Percentiles rank a stretch among this genome's conserved stretches.
phyloP scores from a whole-genome alignment of 2,113 vertebrate genomes.

The Cairina moschata region DNA sequence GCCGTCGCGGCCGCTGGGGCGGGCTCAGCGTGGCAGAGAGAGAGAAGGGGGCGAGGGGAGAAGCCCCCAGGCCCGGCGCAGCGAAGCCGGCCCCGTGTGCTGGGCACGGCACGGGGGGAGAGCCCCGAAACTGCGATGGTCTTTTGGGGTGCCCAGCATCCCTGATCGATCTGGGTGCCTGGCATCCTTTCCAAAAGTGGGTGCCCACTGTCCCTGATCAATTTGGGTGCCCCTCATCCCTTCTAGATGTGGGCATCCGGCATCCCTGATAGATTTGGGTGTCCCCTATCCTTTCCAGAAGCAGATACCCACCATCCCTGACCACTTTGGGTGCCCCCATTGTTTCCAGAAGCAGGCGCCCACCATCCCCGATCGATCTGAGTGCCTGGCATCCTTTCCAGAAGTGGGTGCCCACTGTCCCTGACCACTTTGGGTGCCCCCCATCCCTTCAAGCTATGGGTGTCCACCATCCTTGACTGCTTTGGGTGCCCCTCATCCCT shows the following conservation, averaged over 20 bases:
- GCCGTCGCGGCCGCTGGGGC: fast-evolving
- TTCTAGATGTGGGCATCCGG: not conserved
- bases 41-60: too few relatives aligned
- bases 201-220: fast-evolving
- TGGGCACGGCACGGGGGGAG: fast-evolving
- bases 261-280: fast-evolving
- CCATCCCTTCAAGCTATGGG: too few relatives aligned
- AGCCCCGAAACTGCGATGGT: not conserved
- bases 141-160: not conserved
- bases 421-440: fast-evolving
- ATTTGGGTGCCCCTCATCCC: too few relatives aligned
- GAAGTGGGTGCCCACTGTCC: not conserved
- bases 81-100: fast-evolving
- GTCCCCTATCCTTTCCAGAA: not conserved
- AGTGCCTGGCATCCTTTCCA: too few relatives aligned
- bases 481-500: not conserved
- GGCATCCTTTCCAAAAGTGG: not conserved
- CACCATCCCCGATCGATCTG: too few relatives aligned
- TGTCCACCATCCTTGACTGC: too few relatives aligned
- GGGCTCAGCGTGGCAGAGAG: fast-evolving
- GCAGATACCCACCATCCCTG: not conserved
- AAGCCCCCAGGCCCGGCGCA: too few relatives aligned
- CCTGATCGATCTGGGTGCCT: fast-evolving
- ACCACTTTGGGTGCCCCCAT: not conserved
- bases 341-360: not conserved